These are phyloP conservation scores for Amia ocellicauda DNA, from an alignment of 2,113 vertebrate species.

Conservation along the genomic window DNA sequence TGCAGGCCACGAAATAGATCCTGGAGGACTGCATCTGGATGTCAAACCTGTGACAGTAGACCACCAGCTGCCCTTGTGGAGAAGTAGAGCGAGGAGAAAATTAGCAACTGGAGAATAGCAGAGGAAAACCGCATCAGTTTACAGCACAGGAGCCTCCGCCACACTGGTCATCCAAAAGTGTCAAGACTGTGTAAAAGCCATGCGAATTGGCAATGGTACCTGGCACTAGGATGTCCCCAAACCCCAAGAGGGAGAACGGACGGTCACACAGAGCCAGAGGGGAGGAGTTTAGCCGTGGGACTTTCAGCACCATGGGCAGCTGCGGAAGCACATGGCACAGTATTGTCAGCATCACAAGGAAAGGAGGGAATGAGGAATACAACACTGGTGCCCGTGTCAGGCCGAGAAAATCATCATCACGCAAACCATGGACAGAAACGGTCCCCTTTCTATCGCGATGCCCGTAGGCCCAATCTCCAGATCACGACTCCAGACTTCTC, in stretches of 20 bases:
- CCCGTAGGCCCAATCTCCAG: no score
- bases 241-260: constrained; percentile 92
- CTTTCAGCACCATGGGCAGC: constrained; percentile 97
- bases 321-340: constrained; percentile 38
- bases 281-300: constrained; percentile 83
- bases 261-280: constrained; percentile 84
- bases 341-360: background rate
- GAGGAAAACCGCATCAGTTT: no score
- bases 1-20: constrained; percentile 91
- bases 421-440: no score
- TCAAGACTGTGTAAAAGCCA: no score
- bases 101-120: background rate
- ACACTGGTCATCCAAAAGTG: no score
- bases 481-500: no score
- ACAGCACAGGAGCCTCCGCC: no score
- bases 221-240: constrained; percentile 94
- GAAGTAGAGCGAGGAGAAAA: constrained; percentile 10
- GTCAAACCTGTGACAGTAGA: constrained; percentile 94
- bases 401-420: no score
- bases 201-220: constrained; percentile 58
- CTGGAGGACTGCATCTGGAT: constrained; percentile 85
- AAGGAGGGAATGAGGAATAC: no score
- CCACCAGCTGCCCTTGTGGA: constrained; percentile 82
- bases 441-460: no score
- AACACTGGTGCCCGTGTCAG: no score